A percentile compares a stretch with the other conserved stretches of the same genome.
phyloP scores from a whole-genome alignment of 2,113 vertebrate species.

The Syngnathus floridae region DNA sequence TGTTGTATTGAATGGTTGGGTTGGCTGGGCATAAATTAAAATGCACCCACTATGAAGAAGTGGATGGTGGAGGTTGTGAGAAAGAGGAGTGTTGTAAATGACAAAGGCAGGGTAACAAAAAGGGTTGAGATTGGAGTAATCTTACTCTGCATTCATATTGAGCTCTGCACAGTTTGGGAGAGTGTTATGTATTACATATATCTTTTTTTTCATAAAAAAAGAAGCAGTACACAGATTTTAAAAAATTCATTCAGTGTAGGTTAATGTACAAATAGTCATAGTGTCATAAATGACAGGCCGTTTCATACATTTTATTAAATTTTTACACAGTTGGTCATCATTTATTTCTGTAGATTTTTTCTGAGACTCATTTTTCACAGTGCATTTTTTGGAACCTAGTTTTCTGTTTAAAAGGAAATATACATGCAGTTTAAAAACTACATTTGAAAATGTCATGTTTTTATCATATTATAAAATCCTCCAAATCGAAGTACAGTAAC shows the following conservation, averaged over 20 bases:
- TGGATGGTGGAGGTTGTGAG: conserved; percentile 26
- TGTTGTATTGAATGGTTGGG: conserved; percentile 82
- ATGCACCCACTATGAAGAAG: conserved; percentile 56
- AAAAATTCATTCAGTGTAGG: not conserved
- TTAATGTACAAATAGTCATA: not conserved
- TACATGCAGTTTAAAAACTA: too few relatives aligned
- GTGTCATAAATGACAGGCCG: not conserved
- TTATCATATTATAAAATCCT: too few relatives aligned
- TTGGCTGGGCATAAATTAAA: conserved; percentile 86
- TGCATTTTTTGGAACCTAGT: not conserved
- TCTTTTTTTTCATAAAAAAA: not conserved
- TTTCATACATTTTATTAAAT: not conserved
- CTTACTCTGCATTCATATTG: not conserved
- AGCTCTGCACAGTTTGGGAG: not conserved
- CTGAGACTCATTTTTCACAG: not conserved
- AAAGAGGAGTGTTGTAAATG: conserved; percentile 27
- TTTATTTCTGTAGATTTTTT: not conserved
- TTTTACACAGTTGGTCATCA: not conserved
- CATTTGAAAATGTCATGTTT: too few relatives aligned
- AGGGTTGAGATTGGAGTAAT: not conserved
- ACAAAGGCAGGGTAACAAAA: not conserved
- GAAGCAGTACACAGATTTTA: not conserved
- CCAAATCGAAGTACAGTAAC: too few relatives aligned
- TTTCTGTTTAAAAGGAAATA: too few relatives aligned
- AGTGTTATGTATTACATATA: not conserved